Percentiles rank a stretch among this genome's conserved stretches.
Evolutionary conservation across 2,888 invertebrate species (phyloP).

Genomic region (Drosophila ezoana): DNA sequence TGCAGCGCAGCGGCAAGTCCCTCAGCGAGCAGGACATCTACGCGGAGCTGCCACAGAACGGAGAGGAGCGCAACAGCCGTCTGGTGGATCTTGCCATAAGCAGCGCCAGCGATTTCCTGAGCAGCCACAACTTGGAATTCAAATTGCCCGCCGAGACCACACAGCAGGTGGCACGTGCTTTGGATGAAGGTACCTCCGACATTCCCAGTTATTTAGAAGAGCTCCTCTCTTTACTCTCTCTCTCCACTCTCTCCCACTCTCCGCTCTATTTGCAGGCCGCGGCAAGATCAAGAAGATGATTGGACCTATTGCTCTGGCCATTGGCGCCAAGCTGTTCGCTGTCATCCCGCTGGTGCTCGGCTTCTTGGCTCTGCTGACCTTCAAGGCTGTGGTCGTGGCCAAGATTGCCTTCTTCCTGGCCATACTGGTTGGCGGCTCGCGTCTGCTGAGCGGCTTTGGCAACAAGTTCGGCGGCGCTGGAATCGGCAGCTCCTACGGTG

Average conservation of each 20-base stretch:
- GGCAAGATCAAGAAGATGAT: conserved; percentile 91
- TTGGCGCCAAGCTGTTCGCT: conserved; percentile 90
- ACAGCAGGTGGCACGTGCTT: conserved; percentile 88
- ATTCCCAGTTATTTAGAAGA: neutral
- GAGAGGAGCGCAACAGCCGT: conserved; percentile 86
- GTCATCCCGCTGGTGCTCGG: conserved; percentile 90
- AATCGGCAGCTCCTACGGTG: conserved; percentile 61
- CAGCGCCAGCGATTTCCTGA: conserved; percentile 87
- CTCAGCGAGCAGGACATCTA: conserved; percentile 86
- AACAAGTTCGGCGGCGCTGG: conserved; percentile 74
- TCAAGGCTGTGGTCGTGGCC: conserved; percentile 91
- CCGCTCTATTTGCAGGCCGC: conserved; percentile 86
- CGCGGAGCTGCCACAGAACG: conserved; percentile 86
- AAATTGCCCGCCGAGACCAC: conserved; percentile 89
- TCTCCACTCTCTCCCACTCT: neutral
- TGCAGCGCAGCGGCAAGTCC: conserved; percentile 83
- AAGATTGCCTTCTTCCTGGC: conserved; percentile 92
- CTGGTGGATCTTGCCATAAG: conserved; percentile 87
- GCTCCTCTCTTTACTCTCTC: neutral
- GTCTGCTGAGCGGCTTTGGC: conserved; percentile 87
- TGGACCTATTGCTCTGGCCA: conserved; percentile 88
- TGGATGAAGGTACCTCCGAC: conserved; percentile 89
- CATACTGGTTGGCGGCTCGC: conserved; percentile 89
- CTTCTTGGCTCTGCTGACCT: conserved; percentile 89
- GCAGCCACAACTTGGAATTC: conserved; percentile 88